Percentiles rank a stretch among this genome's conserved stretches.
Conservation (phyloP, 2,797 vertebrate species). For the Lateolabrax maculatus region DNA sequence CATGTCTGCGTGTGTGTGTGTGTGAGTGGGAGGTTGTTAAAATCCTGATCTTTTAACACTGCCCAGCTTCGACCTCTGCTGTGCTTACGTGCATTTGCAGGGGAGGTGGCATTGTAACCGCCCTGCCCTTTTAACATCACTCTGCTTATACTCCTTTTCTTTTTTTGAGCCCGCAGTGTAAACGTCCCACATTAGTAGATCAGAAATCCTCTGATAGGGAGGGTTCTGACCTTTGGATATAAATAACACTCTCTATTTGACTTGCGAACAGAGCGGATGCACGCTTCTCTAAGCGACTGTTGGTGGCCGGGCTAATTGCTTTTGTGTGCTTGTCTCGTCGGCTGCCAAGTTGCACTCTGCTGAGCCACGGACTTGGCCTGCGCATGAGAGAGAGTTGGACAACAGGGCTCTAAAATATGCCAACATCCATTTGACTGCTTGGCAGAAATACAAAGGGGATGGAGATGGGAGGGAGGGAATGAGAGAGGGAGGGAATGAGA, state of each 20-base stretch:
- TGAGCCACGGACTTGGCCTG: constrained; percentile 78
- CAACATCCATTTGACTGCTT: constrained; percentile 83
- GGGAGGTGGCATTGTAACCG: constrained; percentile 33
- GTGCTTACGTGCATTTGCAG: constrained; percentile 19
- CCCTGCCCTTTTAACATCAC: constrained; percentile 46
- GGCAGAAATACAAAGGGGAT: constrained; percentile 70
- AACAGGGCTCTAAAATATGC: constrained; percentile 77
- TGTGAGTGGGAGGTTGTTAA: constrained; percentile 19
- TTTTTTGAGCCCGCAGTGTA: constrained; percentile 14
- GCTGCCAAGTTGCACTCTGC: constrained; percentile 80
- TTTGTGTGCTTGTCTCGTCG: constrained; percentile 73
- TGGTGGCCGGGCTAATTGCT: constrained; percentile 82
- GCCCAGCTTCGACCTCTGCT: constrained; percentile 34
- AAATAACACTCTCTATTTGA: constrained; percentile 77
- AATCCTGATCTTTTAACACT: constrained; percentile 47
- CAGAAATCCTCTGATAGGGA: constrained; percentile 63
- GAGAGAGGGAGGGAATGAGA: constrained; percentile 52
- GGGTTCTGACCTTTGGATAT: constrained; percentile 74
- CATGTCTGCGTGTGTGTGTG: background rate
- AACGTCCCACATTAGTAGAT: constrained; percentile 65
- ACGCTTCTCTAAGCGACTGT: constrained; percentile 61
- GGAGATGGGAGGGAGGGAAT: constrained; percentile 36
- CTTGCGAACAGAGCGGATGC: constrained; percentile 60
- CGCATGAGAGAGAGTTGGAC: constrained; percentile 75
- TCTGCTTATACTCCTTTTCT: constrained; percentile 17